Conservation (phyloP, 2,113 vertebrate species). For the Argyrosomus japonicus region DNA sequence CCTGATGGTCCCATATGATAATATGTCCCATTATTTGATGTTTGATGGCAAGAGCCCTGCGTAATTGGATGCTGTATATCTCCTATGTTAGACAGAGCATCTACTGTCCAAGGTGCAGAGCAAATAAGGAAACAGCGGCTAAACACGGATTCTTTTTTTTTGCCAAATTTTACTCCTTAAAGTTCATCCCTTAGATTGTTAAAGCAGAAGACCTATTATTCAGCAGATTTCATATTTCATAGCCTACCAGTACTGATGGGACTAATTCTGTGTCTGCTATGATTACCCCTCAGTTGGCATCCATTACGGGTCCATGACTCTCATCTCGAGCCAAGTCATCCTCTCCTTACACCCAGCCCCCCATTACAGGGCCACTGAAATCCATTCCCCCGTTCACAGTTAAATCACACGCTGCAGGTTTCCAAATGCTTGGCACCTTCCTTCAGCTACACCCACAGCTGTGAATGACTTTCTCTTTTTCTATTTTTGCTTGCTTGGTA, state of each 20-base stretch:
- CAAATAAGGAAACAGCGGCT: background rate
- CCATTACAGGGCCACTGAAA: constrained; percentile 47
- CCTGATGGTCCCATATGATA: constrained; percentile 9
- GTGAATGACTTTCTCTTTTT: background rate
- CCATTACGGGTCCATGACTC: constrained; percentile 62
- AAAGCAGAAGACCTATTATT: constrained; percentile 36
- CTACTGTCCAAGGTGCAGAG: background rate
- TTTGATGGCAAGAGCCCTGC: constrained; percentile 2
- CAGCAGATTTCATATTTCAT: constrained; percentile 53
- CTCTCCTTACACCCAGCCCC: constrained; percentile 31
- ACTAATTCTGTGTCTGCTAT: constrained; percentile 56
- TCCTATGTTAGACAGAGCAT: background rate
- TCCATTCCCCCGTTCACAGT: constrained; percentile 52
- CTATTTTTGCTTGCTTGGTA: constrained; percentile 32
- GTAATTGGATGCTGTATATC: constrained; percentile 27
- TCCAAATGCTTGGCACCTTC: constrained; percentile 31
- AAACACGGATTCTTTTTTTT: background rate
- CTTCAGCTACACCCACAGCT: constrained; percentile 50
- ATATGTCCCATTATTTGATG: constrained; percentile 14
- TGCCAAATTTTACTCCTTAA: background rate
- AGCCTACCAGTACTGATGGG: constrained; percentile 51
- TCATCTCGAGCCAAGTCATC: constrained; percentile 57
- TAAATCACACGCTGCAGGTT: constrained; percentile 57
- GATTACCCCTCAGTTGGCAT: constrained; percentile 65
- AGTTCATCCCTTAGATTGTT: constrained; percentile 21